A percentile compares a stretch with the other conserved stretches of the same genome.
These are phyloP conservation scores for Anniella stebbinsi DNA, from an alignment of 2,797 vertebrate genomes.

Conservation along the genomic window DNA sequence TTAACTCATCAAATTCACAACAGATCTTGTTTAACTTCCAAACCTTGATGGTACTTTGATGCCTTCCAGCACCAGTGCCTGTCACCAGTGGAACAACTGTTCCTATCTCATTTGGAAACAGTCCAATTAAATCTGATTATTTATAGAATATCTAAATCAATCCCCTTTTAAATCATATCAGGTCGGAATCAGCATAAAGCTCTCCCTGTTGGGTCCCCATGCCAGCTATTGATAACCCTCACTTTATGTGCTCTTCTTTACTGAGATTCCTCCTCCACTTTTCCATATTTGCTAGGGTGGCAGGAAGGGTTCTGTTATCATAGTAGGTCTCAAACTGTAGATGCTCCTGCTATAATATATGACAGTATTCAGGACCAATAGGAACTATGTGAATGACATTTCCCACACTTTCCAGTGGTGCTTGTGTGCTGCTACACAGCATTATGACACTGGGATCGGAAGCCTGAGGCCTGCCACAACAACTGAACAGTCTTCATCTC, in stretches of 20 bases:
- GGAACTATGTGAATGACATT: too few species aligned
- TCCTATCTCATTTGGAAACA: background rate
- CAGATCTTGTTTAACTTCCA: background rate
- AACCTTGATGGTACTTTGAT: background rate
- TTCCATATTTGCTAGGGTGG: background rate
- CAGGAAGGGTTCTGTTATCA: background rate
- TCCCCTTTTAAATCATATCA: background rate
- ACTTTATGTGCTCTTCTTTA: too few species aligned
- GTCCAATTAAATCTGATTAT: background rate
- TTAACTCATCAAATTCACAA: too few species aligned
- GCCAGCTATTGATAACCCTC: background rate
- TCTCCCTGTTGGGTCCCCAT: background rate
- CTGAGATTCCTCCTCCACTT: background rate
- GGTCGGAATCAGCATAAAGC: background rate
- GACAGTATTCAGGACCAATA: background rate
- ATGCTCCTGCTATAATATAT: background rate
- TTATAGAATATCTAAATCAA: background rate
- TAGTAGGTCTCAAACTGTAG: background rate
- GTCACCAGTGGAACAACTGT: too few species aligned
- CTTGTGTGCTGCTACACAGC: background rate
- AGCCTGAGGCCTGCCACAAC: too few species aligned
- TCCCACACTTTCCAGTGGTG: too few species aligned
- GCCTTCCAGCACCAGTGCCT: background rate
- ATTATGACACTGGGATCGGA: too few species aligned
- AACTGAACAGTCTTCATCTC: background rate